Base-by-base conservation (phyloP, 2,797 vertebrate genomes). In the Pseudotriccus pelzelni region DNA sequence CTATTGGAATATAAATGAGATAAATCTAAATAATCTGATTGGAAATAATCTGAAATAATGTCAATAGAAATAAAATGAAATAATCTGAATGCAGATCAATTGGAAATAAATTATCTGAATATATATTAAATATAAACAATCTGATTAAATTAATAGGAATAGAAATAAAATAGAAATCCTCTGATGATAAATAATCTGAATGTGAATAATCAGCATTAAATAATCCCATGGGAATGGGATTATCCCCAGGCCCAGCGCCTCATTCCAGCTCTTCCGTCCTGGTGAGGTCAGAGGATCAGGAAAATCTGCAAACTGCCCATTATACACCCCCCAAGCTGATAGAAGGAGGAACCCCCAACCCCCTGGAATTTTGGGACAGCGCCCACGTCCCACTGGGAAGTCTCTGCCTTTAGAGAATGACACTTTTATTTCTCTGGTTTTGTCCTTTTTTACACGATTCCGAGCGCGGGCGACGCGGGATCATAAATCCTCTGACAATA, bases 401-500 rank as follows among this genome's bases (percentile, higher is more conserved):
- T 5, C 32, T 9, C 2, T 32, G 23, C 87, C 88, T 84, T 58
- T 86, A 92, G 44, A 95, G 94, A 96, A 94, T 88, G 96, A 95
- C 34, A 27, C 34, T 82, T 96, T 95, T 95, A 81, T 94, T 95
- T 81, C 24, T 76, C 27, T 7, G 12, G 4, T 34, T 7, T 6
- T 28, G 73, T 73, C 55, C 46, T 62, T 77, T 82, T 93, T 86
- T 85, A 89, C 96, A 97, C 89, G 96, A 67, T 64, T 75, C 81
- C 64, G 95, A 95, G 94, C 55, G n/a, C 46, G 50, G 47, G 47
- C 14, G 47, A 49, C 47, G 14, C 47, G 90, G 98, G 98, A 97
- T 97, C 96, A 97, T 91, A 97, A 95, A 97, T 97, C 97, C 97
- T 97, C 95, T 97, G 94, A 97, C 95, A 97, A 97, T 97, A 98